Base-by-base conservation (phyloP, 2,888 invertebrate genomes). In the Papilio gigon region DNA sequence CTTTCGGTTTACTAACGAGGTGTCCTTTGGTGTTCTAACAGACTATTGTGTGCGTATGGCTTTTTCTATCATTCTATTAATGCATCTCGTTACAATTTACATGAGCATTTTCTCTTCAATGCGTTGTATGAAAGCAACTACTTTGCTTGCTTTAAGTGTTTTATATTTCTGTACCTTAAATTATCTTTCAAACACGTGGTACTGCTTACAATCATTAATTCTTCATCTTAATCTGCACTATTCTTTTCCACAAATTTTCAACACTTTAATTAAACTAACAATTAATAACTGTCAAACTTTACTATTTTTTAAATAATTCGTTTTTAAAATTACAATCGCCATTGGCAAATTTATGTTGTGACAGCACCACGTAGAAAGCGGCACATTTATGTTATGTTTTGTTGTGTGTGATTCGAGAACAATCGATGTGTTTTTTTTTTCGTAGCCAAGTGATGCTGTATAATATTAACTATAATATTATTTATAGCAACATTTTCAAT, bases 131-230 rank as follows among this genome's bases (percentile, higher is more conserved):
- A 61, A 65, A 53, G 65, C 68, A 65, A 69, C 30, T 65, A 50
- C 22, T 33, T 53, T 69, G 68, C 68, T 69, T 61, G 68, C 68
- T 69, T 69, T 69, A 25, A 20, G 60, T 69, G 68, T 68, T 69
- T 6, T 65, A 56, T 25, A 53, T 14, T 65, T 35, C 6, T 20
- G n/a, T 22, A 4, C 17, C 64, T 61, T 33, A 37, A 27, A 12
- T 50, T 37, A 59, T 63, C 11, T 63, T 40, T 22, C 27, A 64
- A 33, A 62, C 42, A 59, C 59, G 40, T 64, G 64, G 47, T 68
- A 61, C 60, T 61, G 64, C 59, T 68, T 47, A 68, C 60, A 60
- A 44, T 50, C 64, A 60, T 40, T 59, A 42, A 53, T 42, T 53
- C 11, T 37, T 22, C 11, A 53, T 64, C 17, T 22, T 40, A 42